These are phyloP conservation scores for Pseudomyrmex flavicornis DNA, from an alignment of 1,140 invertebrate genomes.

Conservation along the genomic window DNA sequence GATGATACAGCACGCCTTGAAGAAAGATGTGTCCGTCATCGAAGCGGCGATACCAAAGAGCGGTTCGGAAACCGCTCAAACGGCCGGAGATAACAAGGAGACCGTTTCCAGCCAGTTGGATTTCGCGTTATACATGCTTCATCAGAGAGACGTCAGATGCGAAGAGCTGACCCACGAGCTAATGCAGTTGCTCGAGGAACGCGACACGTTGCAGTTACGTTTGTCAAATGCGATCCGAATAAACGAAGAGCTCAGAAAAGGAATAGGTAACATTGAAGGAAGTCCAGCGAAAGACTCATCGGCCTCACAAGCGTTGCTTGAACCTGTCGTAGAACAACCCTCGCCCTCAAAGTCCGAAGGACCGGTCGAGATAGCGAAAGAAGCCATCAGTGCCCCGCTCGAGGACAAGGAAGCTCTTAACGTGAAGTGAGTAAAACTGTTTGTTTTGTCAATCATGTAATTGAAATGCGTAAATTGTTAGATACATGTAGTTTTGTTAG, in stretches of 20 bases:
- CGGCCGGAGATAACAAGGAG: neutral
- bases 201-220: constrained; percentile 92
- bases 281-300: constrained; percentile 64
- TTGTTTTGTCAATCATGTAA: neutral
- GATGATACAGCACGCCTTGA: constrained; percentile 75
- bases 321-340: constrained; percentile 73
- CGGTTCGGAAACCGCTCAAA: constrained; percentile 7
- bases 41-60: constrained; percentile 31
- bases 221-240: constrained; percentile 92
- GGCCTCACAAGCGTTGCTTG: constrained; percentile 3
- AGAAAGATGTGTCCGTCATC: constrained; percentile 67
- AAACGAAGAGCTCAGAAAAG: constrained; percentile 86
- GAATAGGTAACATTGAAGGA: constrained; percentile 73
- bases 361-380: constrained; percentile 81
- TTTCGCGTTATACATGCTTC: constrained; percentile 93
- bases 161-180: constrained; percentile 95
- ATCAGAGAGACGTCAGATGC: constrained; percentile 94
- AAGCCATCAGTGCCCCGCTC: constrained; percentile 79
- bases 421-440: constrained; percentile 79
- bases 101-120: constrained; percentile 88
- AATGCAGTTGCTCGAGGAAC: constrained; percentile 92
- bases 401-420: constrained; percentile 81
- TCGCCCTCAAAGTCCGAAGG: constrained; percentile 77
- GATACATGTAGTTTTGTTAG: neutral
- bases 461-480: neutral